A percentile compares a stretch with the other conserved stretches of the same genome.
Conservation (phyloP, 2,113 vertebrate species). For the Aplodontia rufa region DNA sequence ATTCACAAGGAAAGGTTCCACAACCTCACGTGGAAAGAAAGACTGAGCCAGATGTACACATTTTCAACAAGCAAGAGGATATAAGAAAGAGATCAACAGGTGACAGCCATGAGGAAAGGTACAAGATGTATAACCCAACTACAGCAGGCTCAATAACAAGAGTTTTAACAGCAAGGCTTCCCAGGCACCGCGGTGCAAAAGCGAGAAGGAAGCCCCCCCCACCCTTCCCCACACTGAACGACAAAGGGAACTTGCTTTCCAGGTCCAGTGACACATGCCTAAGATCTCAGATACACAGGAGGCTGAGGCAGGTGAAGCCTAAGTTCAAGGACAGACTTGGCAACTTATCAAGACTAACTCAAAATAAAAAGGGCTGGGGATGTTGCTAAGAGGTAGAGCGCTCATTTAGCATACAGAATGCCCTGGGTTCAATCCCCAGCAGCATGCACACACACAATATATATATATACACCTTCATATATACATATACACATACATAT, state of each 20-base stretch:
- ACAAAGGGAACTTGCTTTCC: too few relatives aligned
- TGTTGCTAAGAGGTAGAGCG: too few relatives aligned
- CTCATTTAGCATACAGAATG: too few relatives aligned
- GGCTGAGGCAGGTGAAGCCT: too few relatives aligned
- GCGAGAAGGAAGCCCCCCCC: background rate
- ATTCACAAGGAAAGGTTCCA: background rate
- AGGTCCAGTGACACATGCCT: too few relatives aligned
- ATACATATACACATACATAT: too few relatives aligned
- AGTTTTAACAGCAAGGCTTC: conserved; percentile 6
- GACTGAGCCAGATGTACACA: background rate
- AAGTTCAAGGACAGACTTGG: too few relatives aligned
- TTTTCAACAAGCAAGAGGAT: background rate
- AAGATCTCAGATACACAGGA: too few relatives aligned
- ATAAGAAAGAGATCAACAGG: background rate
- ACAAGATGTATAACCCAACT: background rate
- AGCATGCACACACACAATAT: too few relatives aligned
- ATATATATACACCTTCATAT: too few relatives aligned
- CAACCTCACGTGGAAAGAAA: background rate
- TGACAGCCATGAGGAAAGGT: background rate
- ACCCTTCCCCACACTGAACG: background rate
- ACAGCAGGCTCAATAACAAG: background rate
- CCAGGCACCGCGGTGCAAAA: background rate
- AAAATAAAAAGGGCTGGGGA: too few relatives aligned
- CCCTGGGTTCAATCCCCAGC: background rate
- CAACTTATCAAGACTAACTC: too few relatives aligned